Percentiles rank a stretch among this genome's conserved stretches.
These are phyloP conservation scores for Tenebrio molitor DNA, from an alignment of 1,140 invertebrate species.

Conservation along the genomic window DNA sequence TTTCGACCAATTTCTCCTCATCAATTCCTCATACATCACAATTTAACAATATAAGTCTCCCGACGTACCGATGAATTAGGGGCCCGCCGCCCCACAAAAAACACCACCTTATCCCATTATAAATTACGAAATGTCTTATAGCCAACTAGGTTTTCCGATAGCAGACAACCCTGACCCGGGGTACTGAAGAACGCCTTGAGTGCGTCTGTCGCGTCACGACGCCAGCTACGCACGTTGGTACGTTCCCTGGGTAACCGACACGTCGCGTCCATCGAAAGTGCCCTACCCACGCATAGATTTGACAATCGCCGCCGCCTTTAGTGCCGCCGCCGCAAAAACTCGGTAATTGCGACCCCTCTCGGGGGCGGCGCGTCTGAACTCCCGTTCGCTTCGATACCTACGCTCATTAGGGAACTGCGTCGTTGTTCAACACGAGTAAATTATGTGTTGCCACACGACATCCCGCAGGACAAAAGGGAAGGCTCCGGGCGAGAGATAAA, in stretches of 20 bases:
- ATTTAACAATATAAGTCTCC: constrained; percentile 5
- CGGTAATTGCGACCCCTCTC: constrained; percentile 22
- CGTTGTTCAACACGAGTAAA: constrained; percentile 8
- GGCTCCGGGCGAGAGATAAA: background rate
- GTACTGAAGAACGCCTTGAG: constrained; percentile 42
- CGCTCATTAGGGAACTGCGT: constrained; percentile 33
- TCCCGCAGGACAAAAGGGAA: background rate
- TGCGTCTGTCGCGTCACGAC: constrained; percentile 41
- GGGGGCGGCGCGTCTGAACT: constrained; percentile 21
- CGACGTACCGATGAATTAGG: background rate
- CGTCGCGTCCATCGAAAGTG: constrained; percentile 44
- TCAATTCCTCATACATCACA: constrained; percentile 14
- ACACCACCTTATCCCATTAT: background rate
- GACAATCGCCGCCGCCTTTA: constrained; percentile 20
- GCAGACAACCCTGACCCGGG: constrained; percentile 44
- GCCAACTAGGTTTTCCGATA: constrained; percentile 6
- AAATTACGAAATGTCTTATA: constrained; percentile 17
- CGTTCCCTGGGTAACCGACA: constrained; percentile 46
- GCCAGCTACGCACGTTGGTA: constrained; percentile 41
- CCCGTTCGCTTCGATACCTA: constrained; percentile 23
- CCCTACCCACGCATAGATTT: constrained; percentile 41
- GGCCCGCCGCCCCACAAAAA: background rate
- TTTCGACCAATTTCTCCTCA: constrained; percentile 6
- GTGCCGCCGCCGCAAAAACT: constrained; percentile 12
- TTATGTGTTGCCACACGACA: background rate